These are phyloP conservation scores for Parascotia fuliginaria DNA, from an alignment of 2,888 invertebrate genomes.

Conservation along the genomic window DNA sequence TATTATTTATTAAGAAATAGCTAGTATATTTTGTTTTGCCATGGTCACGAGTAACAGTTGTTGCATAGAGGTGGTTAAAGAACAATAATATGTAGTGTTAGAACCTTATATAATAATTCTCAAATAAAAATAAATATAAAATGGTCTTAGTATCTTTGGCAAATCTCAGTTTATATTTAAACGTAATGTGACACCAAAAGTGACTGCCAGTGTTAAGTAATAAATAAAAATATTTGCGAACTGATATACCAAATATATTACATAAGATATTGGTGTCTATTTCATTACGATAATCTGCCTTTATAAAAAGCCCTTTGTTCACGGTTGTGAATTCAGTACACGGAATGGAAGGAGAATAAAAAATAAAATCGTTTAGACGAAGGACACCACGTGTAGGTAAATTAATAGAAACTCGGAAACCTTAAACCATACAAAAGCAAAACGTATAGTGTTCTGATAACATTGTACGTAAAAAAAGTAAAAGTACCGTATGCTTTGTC, in stretches of 20 bases:
- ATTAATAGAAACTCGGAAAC: conserved; percentile 21
- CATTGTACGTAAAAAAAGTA: not conserved
- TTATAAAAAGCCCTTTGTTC: conserved; percentile 20
- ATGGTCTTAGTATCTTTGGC: not conserved
- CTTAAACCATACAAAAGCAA: conserved; percentile 14
- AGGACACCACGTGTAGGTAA: conserved; percentile 15
- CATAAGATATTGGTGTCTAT: conserved; percentile 14
- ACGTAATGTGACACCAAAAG: not conserved
- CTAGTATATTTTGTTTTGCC: too few relatives aligned
- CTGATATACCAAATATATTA: not conserved
- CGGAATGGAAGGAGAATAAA: conserved; percentile 18
- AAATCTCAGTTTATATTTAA: not conserved
- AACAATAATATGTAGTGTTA: too few relatives aligned
- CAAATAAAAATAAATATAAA: too few relatives aligned
- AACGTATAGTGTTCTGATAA: conserved; percentile 9
- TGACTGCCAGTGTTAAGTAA: conserved; percentile 6
- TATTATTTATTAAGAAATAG: too few relatives aligned
- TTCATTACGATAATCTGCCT: conserved; percentile 2
- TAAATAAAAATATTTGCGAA: not conserved
- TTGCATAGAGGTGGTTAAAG: too few relatives aligned
- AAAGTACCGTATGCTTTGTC: conserved; percentile 1
- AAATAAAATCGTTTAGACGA: conserved; percentile 20
- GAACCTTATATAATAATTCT: too few relatives aligned
- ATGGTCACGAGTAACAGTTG: too few relatives aligned
- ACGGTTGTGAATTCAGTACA: conserved; percentile 12